These are phyloP conservation scores for Scomber colias DNA, from an alignment of 2,113 vertebrate genomes.

Conservation along the genomic window DNA sequence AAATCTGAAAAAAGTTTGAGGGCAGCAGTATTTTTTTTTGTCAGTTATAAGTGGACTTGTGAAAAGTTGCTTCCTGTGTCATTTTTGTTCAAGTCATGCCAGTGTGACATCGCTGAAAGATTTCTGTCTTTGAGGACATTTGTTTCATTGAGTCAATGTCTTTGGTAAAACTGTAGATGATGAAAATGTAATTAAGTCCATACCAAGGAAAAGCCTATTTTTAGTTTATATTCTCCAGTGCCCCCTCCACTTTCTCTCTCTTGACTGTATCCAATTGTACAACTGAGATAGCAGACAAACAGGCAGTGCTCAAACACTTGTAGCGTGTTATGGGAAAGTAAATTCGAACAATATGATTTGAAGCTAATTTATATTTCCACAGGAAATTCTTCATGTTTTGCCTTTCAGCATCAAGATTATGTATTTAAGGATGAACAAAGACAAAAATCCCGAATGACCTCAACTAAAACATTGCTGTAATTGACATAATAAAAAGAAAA, in stretches of 20 bases:
- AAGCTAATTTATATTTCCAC: slow-evolving; percentile 91
- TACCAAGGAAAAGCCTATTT: slow-evolving; percentile 32
- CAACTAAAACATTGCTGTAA: slow-evolving; percentile 90
- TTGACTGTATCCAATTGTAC: slow-evolving; percentile 29
- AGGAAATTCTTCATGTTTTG: slow-evolving; percentile 88
- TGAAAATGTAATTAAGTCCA: slow-evolving; percentile 22
- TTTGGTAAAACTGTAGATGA: slow-evolving; percentile 17
- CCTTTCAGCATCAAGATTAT: slow-evolving; percentile 83
- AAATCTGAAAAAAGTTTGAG: neutral
- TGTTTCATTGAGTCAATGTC: slow-evolving; percentile 23
- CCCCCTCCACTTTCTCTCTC: slow-evolving; percentile 4
- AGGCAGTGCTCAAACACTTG: slow-evolving; percentile 82
- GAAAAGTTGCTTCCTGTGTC: slow-evolving; percentile 43
- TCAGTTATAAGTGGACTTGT: neutral
- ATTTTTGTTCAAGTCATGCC: slow-evolving; percentile 19
- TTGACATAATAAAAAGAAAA: slow-evolving; percentile 92
- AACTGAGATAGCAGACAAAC: slow-evolving; percentile 39
- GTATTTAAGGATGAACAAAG: slow-evolving; percentile 87
- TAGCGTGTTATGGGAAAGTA: slow-evolving; percentile 89
- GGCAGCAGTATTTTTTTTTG: slow-evolving; percentile 31
- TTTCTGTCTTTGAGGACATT: neutral
- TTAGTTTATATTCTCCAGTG: slow-evolving; percentile 20
- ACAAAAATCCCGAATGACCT: slow-evolving; percentile 87
- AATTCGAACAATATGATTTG: slow-evolving; percentile 86
- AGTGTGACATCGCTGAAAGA: slow-evolving; percentile 8